Evolutionary conservation across 2,113 vertebrate genomes (phyloP), one percentile per base, ranked within the genome.

Genomic region (Carettochelys insculpta): DNA sequence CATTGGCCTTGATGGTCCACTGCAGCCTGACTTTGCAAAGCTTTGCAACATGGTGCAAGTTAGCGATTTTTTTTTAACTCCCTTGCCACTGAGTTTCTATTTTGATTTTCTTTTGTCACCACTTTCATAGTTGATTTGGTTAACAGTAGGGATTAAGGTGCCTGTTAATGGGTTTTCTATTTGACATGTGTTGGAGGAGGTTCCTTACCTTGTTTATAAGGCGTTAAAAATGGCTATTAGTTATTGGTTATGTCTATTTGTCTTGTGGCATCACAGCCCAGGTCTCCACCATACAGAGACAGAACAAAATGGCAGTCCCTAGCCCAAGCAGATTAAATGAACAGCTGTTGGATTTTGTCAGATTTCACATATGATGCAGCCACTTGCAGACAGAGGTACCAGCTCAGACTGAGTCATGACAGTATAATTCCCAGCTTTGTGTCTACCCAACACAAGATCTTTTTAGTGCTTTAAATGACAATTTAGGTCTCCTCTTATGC

Each of bases 261-360:
- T 73, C 0, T 1, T 22, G 41, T 22, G 47, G 4, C 56, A 27
- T 7, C 45, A 0, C 0, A 1, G 22, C 2, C 38, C 51, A 51
- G 82, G 61, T 77, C 54, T 1, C 13, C 3, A 1, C 48, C 41
- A 75, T 34, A 77, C 81, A 85, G 77, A 17, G 20, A 38, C 5
- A 4, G 47, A 65, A 22, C 3, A 68, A 85, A 87, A 51, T 8
- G 0, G 0, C 27, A 4, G 43, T 9, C 4, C 53, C 34, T 65
- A 16, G 31, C 16, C 31, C 31, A 19, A 25, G 2, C 47, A 3
- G 9, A 38, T 78, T 65, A 12, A 83, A 87, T 31, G 34, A 43
- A 29, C 1, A 71, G 31, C 52, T 79, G 12, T 34, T 77, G 53
- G 31, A 7, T 61, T 79, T 90, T 43, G 12, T 16, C 47, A 56